Evolutionary conservation across 2,797 vertebrate genomes (phyloP).

Genomic region (Onychomys leucogaster): DNA sequence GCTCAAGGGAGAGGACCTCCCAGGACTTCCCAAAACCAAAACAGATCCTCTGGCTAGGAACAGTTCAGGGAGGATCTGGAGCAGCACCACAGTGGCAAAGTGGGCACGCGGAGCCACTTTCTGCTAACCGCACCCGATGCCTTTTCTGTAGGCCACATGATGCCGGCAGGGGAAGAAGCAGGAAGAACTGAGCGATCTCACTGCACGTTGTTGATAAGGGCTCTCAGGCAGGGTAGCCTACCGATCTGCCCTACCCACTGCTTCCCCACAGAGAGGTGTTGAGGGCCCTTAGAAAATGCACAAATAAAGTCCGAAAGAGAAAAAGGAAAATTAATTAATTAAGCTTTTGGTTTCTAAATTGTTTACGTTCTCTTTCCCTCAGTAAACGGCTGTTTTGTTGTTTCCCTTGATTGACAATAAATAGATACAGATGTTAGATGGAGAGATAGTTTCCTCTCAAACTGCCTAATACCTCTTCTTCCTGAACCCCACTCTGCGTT

Average conservation of each 20-base stretch:
- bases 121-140: constrained; percentile 86
- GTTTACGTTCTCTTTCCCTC: constrained; percentile 43
- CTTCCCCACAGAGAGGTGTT: constrained; percentile 64
- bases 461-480: not conserved
- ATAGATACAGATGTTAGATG: not conserved
- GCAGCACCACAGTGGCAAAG: constrained; percentile 85
- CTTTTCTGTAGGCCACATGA: constrained; percentile 85
- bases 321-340: constrained; percentile 11
- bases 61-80: constrained; percentile 88
- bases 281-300: constrained; percentile 57
- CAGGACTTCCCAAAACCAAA: constrained; percentile 83
- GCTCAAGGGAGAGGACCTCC: constrained; percentile 86
- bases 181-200: constrained; percentile 57
- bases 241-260: not conserved
- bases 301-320: constrained; percentile 23
- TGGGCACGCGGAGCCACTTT: constrained; percentile 89
- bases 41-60: constrained; percentile 86
- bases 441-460: not conserved
- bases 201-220: not conserved
- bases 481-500: not conserved
- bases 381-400: constrained; percentile 31
- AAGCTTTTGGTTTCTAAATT: constrained; percentile 67
- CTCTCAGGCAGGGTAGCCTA: constrained; percentile 31
- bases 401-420: not conserved
- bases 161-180: constrained; percentile 77